Base-by-base conservation (phyloP, 2,113 vertebrate species). In the Gallinago media region DNA sequence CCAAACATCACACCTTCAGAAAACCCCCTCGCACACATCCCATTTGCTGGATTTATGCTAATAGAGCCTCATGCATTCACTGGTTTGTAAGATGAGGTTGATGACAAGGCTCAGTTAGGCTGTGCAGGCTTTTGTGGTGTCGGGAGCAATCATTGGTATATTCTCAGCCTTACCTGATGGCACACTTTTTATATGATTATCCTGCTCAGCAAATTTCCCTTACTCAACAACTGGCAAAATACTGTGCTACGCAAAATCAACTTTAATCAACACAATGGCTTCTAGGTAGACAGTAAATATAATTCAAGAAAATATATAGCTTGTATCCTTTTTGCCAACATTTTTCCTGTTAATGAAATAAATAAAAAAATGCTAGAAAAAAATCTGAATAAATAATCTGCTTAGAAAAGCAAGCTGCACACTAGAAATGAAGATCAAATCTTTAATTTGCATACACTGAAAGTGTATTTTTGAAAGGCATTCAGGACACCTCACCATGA, bases 131-230 rank as follows among this genome's bases (percentile, higher is more conserved):
- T 75, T 38, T 49, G 38, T 31, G 5, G 67, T n/a, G 8, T 78
- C 66, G 54, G 80, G 10, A 85, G 65, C 59, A 74, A 63, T 32
- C 34, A 34, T 1, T 6, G 29, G 8, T 26, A 40, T 50, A 18
- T 55, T 72, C 21, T 49, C 3, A 0, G n/a, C 50, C 12, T 76
- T 27, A 40, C 0, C 1, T 2, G 34, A 85, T 7, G 34, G 42
- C 44, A 58, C 11, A 9, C 11, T 86, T 73, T 29, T 19, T n/a
- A 8, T 25, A 68, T 27, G 19, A 59, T 40, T 42, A 90, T 68
- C 70, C 70, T 54, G 50, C 36, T 71, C 58, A 49, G 71, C n/a
- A 82, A 32, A 74, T 58, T 83, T 65, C 50, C 61, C 50, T 66
- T 73, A 32, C 56, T 83, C 61, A 82, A 65, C 49, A 65, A 67